Conservation (phyloP, 1,140 invertebrate species). For the Drosophila tsacasi region DNA sequence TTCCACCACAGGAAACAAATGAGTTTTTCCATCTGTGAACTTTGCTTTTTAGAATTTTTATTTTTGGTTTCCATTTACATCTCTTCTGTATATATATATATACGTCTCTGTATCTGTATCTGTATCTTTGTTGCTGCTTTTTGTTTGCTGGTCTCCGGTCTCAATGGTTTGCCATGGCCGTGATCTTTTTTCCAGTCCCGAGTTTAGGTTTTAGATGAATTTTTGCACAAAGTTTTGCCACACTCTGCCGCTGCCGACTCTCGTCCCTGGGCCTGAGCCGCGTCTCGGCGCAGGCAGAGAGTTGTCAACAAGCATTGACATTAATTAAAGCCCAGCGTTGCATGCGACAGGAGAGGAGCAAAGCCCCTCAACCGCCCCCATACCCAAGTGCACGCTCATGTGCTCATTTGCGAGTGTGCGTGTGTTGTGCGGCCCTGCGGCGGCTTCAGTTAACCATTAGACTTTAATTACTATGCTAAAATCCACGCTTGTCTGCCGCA, state of each 20-base stretch:
- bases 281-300: slow-evolving; percentile 41
- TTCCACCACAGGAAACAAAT: slow-evolving; percentile 21
- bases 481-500: slow-evolving; percentile 73
- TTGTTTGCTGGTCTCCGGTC: slow-evolving; percentile 11
- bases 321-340: slow-evolving; percentile 78
- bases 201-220: slow-evolving; percentile 27
- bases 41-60: slow-evolving; percentile 19
- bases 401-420: slow-evolving; percentile 32
- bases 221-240: slow-evolving; percentile 30
- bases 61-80: slow-evolving; percentile 8
- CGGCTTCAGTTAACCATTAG: slow-evolving; percentile 78
- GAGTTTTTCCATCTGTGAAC: slow-evolving; percentile 20
- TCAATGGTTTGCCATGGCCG: slow-evolving; percentile 20
- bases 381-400: background rate
- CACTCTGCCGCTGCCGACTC: background rate
- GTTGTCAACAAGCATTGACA: slow-evolving; percentile 80
- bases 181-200: slow-evolving; percentile 33
- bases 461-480: slow-evolving; percentile 80
- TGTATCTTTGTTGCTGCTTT: slow-evolving; percentile 1
- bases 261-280: slow-evolving; percentile 1
- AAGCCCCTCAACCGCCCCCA: background rate
- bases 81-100: background rate
- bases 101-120: background rate
- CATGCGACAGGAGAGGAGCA: slow-evolving; percentile 48
- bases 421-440: slow-evolving; percentile 49